These are phyloP conservation scores for Ametastegia equiseti DNA, from an alignment of 2,888 invertebrate genomes.

Conservation along the genomic window DNA sequence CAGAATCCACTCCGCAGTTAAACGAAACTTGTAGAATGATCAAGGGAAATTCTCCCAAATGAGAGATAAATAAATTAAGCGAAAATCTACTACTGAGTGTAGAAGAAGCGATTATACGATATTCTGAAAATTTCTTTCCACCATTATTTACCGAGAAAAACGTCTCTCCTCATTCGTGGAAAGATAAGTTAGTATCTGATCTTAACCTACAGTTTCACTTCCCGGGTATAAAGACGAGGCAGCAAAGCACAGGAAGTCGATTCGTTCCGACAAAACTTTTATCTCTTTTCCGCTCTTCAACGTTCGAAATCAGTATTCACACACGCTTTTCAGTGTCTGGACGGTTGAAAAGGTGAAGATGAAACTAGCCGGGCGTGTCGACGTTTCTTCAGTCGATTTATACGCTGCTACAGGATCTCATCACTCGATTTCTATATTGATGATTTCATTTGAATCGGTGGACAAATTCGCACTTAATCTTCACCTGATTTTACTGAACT, in stretches of 20 bases:
- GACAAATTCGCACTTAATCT: background rate
- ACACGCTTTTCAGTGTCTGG: conserved; percentile 27
- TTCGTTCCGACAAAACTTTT: conserved; percentile 1
- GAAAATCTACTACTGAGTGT: background rate
- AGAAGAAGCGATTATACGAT: background rate
- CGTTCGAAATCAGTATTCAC: conserved; percentile 30
- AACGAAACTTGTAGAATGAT: background rate
- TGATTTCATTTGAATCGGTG: background rate
- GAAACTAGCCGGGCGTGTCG: background rate
- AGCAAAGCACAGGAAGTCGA: conserved; percentile 27
- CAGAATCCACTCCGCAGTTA: background rate
- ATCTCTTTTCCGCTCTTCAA: background rate
- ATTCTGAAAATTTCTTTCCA: background rate
- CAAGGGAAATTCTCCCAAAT: background rate
- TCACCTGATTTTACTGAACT: background rate
- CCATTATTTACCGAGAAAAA: background rate
- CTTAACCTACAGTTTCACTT: background rate
- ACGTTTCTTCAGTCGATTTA: background rate
- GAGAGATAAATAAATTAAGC: background rate
- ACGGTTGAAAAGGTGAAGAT: background rate
- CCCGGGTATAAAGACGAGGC: background rate
- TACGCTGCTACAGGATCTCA: too few species aligned
- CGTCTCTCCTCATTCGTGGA: background rate
- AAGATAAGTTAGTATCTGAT: background rate
- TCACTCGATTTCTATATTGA: too few species aligned